These are phyloP conservation scores for Steatocranus sp. DNA, from an alignment of 2,797 vertebrate genomes.

Conservation along the genomic window DNA sequence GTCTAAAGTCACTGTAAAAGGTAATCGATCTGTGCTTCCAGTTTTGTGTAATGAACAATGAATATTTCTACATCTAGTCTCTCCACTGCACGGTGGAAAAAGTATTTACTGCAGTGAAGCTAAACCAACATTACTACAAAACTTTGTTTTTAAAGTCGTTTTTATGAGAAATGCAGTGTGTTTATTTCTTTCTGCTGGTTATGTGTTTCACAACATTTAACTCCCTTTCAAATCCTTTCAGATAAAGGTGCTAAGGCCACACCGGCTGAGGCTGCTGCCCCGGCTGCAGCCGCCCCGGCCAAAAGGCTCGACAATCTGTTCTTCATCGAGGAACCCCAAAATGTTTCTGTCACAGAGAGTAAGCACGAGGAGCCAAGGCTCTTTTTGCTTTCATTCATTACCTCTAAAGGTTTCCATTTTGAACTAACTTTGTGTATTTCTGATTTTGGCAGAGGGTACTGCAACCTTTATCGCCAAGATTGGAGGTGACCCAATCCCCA, in stretches of 20 bases:
- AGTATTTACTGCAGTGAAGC: neutral
- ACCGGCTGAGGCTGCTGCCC: conserved; percentile 12
- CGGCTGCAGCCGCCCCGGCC: conserved; percentile 65
- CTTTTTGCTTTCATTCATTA: neutral
- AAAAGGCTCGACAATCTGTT: conserved; percentile 81
- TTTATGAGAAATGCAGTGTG: neutral
- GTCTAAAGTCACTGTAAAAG: conserved; percentile 87
- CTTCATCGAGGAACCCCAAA: conserved; percentile 90
- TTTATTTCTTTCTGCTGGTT: neutral
- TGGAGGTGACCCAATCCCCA: conserved; percentile 95
- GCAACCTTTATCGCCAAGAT: conserved; percentile 95
- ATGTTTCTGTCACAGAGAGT: conserved; percentile 86
- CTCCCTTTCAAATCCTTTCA: conserved; percentile 34
- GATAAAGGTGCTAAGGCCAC: conserved; percentile 69
- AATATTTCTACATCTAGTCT: neutral
- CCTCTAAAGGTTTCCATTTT: neutral
- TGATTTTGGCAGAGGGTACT: conserved; percentile 68
- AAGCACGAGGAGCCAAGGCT: conserved; percentile 55
- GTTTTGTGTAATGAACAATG: neutral
- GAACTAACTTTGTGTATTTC: neutral
- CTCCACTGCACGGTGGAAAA: neutral
- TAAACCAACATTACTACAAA: neutral
- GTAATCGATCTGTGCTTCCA: conserved; percentile 54
- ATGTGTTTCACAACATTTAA: neutral
- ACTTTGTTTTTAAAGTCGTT: neutral